phyloP scores from a whole-genome alignment of 2,113 vertebrate species.

The Sinosuthora webbiana region DNA sequence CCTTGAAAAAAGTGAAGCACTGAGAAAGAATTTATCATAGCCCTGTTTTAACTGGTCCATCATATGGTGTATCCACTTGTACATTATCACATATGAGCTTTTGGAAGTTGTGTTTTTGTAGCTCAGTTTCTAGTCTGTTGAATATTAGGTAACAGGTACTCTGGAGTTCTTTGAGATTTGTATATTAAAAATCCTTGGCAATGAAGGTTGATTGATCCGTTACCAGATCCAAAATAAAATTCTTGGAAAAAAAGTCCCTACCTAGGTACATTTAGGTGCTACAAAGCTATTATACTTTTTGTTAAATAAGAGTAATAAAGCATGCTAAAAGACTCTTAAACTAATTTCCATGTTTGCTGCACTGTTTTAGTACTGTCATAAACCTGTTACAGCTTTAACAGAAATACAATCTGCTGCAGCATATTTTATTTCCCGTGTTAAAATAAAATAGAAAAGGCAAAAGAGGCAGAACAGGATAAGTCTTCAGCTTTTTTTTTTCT shows the following conservation, averaged over 20 bases:
- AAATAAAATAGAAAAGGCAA: constrained; percentile 47
- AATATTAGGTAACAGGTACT: constrained; percentile 39
- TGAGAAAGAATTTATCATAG: not conserved
- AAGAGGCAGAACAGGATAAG: not conserved
- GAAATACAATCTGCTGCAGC: constrained; percentile 56
- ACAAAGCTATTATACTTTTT: constrained; percentile 52
- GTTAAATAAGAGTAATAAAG: constrained; percentile 57
- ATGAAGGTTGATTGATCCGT: not conserved
- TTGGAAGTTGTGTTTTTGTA: not conserved
- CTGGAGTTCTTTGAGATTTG: constrained; percentile 20
- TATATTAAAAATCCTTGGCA: constrained; percentile 27
- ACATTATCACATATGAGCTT: not conserved
- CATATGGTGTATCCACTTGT: not conserved
- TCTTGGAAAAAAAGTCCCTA: constrained; percentile 6
- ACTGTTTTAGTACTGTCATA: constrained; percentile 67
- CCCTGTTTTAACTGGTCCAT: not conserved
- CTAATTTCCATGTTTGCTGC: constrained; percentile 62
- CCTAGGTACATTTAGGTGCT: constrained; percentile 31
- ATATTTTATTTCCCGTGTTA: constrained; percentile 59
- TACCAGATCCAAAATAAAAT: constrained; percentile 39
- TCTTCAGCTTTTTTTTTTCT: not conserved
- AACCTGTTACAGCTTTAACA: constrained; percentile 63
- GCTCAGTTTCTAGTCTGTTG: not conserved
- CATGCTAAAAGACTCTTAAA: constrained; percentile 20
- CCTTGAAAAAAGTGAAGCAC: not conserved